Evolutionary conservation across 2,888 invertebrate genomes (phyloP).

Genomic region (Catotricha subobsoleta): DNA sequence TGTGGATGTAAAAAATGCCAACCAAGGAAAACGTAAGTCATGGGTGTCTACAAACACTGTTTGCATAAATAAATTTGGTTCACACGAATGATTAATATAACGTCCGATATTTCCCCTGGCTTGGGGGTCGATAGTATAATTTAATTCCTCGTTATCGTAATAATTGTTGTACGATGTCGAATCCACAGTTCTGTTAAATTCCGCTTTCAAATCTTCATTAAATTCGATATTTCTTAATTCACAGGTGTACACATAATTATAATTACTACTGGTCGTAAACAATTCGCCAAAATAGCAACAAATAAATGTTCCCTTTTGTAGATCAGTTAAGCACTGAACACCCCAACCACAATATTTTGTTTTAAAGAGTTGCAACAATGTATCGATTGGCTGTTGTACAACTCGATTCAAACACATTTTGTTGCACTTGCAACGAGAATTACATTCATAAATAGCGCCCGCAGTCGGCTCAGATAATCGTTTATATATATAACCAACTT

Average conservation of each 20-base stretch:
- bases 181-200: conserved; percentile 32
- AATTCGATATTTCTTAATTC: conserved; percentile 95
- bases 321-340: conserved; percentile 81
- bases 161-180: conserved; percentile 47
- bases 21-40: conserved; percentile 90
- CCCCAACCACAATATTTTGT: conserved; percentile 94
- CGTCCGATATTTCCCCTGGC: conserved; percentile 90
- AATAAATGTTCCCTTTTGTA: conserved; percentile 86
- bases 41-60: conserved; percentile 98
- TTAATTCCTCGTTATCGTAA: conserved; percentile 62
- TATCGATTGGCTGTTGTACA: conserved; percentile 77
- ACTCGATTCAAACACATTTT: conserved; percentile 81
- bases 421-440: conserved; percentile 74
- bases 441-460: conserved; percentile 94
- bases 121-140: conserved; percentile 96
- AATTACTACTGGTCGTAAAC: conserved; percentile 65
- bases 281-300: conserved; percentile 91
- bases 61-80: conserved; percentile 93
- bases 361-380: conserved; percentile 86
- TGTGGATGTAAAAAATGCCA: conserved; percentile 68
- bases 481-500: conserved; percentile 69
- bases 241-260: conserved; percentile 3
- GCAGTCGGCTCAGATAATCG: conserved; percentile 67
- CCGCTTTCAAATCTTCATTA: conserved; percentile 66
- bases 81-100: conserved; percentile 88